Evolutionary conservation across 1,140 invertebrate genomes (phyloP).

Genomic region (Polyergus mexicanus): DNA sequence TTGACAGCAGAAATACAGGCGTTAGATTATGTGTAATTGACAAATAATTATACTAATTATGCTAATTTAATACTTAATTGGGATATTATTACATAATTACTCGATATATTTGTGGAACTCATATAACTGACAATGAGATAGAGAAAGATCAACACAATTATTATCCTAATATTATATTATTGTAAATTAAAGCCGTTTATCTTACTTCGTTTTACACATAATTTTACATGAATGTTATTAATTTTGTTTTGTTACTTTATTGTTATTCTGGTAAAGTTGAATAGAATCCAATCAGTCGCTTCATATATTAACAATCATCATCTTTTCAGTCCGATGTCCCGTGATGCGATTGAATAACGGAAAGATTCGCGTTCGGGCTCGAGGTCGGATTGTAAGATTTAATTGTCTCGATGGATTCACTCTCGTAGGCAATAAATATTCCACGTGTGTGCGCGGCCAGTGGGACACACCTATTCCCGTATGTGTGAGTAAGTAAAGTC

Average conservation of each 20-base stretch:
- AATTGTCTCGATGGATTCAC: slow-evolving; percentile 87
- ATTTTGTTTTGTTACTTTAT: neutral
- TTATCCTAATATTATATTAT: neutral
- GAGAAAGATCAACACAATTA: no score
- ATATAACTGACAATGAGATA: no score
- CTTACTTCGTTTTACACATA: neutral
- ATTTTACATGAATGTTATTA: neutral
- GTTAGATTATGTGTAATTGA: neutral
- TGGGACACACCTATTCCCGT: slow-evolving; percentile 89
- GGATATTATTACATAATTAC: neutral
- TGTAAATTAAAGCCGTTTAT: neutral
- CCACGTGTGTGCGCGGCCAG: slow-evolving; percentile 87
- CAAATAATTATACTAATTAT: neutral
- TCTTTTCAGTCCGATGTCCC: slow-evolving; percentile 74
- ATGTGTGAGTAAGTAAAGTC: slow-evolving; percentile 89
- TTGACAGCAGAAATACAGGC: neutral
- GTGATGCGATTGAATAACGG: slow-evolving; percentile 80
- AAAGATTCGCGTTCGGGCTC: slow-evolving; percentile 76
- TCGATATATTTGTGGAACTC: neutral
- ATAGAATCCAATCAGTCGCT: no score
- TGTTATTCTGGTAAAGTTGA: neutral
- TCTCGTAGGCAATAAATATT: slow-evolving; percentile 89
- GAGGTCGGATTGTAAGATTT: slow-evolving; percentile 87
- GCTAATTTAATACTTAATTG: neutral
- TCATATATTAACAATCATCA: neutral